These are phyloP conservation scores for Bombus affinis DNA, from an alignment of 1,140 invertebrate species.

Conservation along the genomic window DNA sequence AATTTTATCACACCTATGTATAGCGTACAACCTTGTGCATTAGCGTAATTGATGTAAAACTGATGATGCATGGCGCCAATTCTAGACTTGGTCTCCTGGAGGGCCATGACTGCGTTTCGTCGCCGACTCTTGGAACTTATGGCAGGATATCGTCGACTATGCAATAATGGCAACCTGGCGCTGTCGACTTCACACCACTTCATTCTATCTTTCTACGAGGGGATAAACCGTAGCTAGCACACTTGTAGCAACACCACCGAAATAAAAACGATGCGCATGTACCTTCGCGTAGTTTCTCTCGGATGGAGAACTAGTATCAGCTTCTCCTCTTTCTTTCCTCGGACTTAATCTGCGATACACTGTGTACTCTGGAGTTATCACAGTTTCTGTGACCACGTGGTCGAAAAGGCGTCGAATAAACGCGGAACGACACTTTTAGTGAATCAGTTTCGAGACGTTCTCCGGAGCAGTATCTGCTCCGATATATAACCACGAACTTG, in stretches of 20 bases:
- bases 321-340: conserved; percentile 40
- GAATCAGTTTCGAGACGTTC: conserved; percentile 48
- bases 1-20: background rate
- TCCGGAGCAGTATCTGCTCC: conserved; percentile 20
- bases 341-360: conserved; percentile 60
- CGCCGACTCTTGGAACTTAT: conserved; percentile 60
- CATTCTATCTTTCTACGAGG: conserved; percentile 57
- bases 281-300: conserved; percentile 42
- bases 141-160: conserved; percentile 65
- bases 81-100: conserved; percentile 58
- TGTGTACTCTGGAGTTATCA: conserved; percentile 64
- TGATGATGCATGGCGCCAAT: conserved; percentile 68
- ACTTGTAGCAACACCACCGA: conserved; percentile 25
- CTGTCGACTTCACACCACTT: conserved; percentile 75
- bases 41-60: conserved; percentile 64
- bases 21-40: conserved; percentile 61
- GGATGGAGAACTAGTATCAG: conserved; percentile 26
- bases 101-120: conserved; percentile 25
- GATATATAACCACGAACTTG: background rate
- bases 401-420: conserved; percentile 67
- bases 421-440: conserved; percentile 8
- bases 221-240: background rate
- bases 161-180: conserved; percentile 65
- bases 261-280: conserved; percentile 19
- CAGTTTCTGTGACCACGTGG: conserved; percentile 65